A percentile compares a stretch with the other conserved stretches of the same genome.
Evolutionary conservation across 2,888 invertebrate species (phyloP).

Genomic region (Prosapia bicincta): DNA sequence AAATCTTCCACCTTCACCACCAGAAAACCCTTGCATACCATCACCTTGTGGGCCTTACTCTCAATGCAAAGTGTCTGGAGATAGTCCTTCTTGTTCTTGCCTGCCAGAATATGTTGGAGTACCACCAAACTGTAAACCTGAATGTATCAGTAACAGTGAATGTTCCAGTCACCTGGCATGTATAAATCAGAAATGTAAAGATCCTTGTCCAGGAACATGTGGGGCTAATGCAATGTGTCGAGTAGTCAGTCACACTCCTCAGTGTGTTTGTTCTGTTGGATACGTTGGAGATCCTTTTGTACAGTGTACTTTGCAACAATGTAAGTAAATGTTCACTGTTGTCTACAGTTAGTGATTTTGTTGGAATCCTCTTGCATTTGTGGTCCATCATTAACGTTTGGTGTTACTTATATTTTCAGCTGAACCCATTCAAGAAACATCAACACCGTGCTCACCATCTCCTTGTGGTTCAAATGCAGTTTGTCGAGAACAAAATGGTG

Average conservation of each 20-base stretch:
- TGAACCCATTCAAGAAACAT: slow-evolving; percentile 41
- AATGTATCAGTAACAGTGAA: slow-evolving; percentile 53
- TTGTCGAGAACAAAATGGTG: slow-evolving; percentile 63
- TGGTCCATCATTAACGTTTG: neutral
- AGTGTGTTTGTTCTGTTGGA: slow-evolving; percentile 64
- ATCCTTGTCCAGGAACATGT: slow-evolving; percentile 67
- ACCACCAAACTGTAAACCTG: slow-evolving; percentile 74
- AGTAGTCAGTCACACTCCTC: slow-evolving; percentile 66
- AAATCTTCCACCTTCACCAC: slow-evolving; percentile 40
- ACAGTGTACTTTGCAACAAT: slow-evolving; percentile 38
- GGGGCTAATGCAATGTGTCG: slow-evolving; percentile 64
- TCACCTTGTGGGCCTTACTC: slow-evolving; percentile 78
- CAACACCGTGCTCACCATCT: slow-evolving; percentile 49
- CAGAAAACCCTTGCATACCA: slow-evolving; percentile 56
- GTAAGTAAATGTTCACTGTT: slow-evolving; percentile 20
- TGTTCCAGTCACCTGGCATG: slow-evolving; percentile 57
- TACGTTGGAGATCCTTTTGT: slow-evolving; percentile 63
- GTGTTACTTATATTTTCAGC: slow-evolving; percentile 18
- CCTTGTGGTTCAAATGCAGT: slow-evolving; percentile 52
- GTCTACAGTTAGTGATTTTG: neutral
- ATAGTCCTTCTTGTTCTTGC: slow-evolving; percentile 69
- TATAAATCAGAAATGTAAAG: slow-evolving; percentile 61
- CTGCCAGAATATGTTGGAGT: slow-evolving; percentile 65
- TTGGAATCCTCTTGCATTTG: neutral
- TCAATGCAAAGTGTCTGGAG: slow-evolving; percentile 63